Evolutionary conservation across 2,113 vertebrate genomes (phyloP), one percentile per base, ranked within the genome.

Genomic region (Argyrosomus japonicus): DNA sequence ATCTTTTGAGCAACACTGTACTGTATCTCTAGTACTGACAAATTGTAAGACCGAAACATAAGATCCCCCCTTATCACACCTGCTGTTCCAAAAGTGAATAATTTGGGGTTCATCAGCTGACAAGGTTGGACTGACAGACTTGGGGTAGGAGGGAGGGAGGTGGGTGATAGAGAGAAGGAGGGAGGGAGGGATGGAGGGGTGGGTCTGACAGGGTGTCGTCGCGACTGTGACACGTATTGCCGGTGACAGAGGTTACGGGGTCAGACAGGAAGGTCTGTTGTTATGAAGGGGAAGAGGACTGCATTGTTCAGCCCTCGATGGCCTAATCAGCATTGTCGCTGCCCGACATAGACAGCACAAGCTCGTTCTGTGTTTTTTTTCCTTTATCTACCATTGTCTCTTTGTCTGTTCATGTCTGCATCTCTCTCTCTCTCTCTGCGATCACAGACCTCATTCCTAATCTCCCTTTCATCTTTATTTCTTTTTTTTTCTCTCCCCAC

Each of bases 181-280:
- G 63, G 53, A 76, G 80, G 82, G 83, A 58, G 14, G 70, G 36
- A 60, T 64, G 68, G 50, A 70, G 80, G 83, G 83, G 53, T 75
- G 77, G 76, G 56, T 86, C 65, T 93, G 93, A 92, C 91, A 90
- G 88, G 77, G 90, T 92, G 93, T 92, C 75, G 79, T 90, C 87
- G 72, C 64, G 47, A 70, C 88, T 57, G 87, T 95, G 95, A 96
- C 94, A 94, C 88, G 73, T 91, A 95, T 95, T 94, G 93, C 89
- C 74, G 58, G 86, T 95, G 95, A 95, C 95, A 95, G 95, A 95
- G 95, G 95, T 95, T 84, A 93, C 75, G 75, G 90, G 95, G 94
- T 95, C 94, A 95, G 94, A 95, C 93, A 83, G 93, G 93, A 93
- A 89, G 93, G 93, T 91, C 93, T 93, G 91, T 91, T 94, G 91